Percentiles rank a stretch among this genome's conserved stretches.
Conservation (phyloP, 2,888 invertebrate species). For the Salpingus planirostris region DNA sequence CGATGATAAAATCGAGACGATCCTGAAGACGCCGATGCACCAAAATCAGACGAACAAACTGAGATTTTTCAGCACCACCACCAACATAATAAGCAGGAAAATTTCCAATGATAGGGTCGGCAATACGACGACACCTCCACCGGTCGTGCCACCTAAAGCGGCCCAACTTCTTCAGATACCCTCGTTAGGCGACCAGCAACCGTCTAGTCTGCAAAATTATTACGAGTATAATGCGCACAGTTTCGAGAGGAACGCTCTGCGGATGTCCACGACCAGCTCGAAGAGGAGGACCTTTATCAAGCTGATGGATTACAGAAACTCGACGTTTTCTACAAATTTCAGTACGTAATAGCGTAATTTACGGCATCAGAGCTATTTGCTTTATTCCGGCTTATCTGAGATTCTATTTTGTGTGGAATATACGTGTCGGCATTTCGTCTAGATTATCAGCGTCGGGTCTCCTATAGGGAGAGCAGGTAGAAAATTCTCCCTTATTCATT, state of each 20-base stretch:
- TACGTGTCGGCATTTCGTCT: too few relatives aligned
- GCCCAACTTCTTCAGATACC: slow-evolving; percentile 54
- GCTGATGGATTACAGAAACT: too few relatives aligned
- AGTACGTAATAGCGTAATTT: too few relatives aligned
- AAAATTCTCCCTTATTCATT: too few relatives aligned
- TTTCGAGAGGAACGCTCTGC: slow-evolving; percentile 32
- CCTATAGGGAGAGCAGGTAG: too few relatives aligned
- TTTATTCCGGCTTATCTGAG: neutral
- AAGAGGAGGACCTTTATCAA: slow-evolving; percentile 27
- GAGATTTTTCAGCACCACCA: slow-evolving; percentile 8
- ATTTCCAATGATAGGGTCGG: too few relatives aligned
- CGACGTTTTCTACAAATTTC: slow-evolving; percentile 23
- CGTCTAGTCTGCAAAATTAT: slow-evolving; percentile 18
- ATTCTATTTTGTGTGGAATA: neutral
- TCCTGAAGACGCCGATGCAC: slow-evolving; percentile 36
- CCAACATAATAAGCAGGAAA: slow-evolving; percentile 22
- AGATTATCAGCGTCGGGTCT: too few relatives aligned
- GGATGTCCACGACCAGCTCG: slow-evolving; percentile 29
- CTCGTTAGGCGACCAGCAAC: slow-evolving; percentile 27
- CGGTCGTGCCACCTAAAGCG: slow-evolving; percentile 52
- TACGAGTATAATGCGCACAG: slow-evolving; percentile 14
- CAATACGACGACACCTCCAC: slow-evolving; percentile 44
- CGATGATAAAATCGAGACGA: slow-evolving; percentile 28
- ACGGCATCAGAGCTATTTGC: too few relatives aligned
- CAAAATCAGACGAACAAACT: slow-evolving; percentile 15